Evolutionary conservation across 1,140 invertebrate species (phyloP), one percentile per base, ranked within the genome.

Genomic region (Trigoniulus corallinus): DNA sequence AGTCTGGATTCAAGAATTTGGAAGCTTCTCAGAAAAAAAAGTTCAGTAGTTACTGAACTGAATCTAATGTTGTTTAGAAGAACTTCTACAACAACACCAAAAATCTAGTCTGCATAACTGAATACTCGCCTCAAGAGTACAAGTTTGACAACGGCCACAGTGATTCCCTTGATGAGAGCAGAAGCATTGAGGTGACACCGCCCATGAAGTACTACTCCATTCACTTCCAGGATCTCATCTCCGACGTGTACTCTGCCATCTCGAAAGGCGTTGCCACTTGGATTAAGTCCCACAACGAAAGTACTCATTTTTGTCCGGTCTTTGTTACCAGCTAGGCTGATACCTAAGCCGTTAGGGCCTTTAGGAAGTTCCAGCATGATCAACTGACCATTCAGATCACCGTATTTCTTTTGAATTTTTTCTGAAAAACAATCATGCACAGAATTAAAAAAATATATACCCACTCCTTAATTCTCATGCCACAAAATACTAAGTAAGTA

Each of bases 151-250:
- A 74, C 70, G 26, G 79, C 78, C 44, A 83, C 83, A 3, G 82
- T 75, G 48, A 96, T 73, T 48, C 84, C 80, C 72, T 95, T 96
- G 64, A 97, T 96, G 58, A 95, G 82, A 0, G 88, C 87, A 1
- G 91, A 94, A 15, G 89, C 89, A 66, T 96, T 96, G 26, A 96
- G 73, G 67, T 97, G 92, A 72, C 89, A 94, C 63, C 91, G 73
- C 54, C 89, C 88, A 65, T 89, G 81, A n/a, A 98, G 68, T 12
- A 94, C 85, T 43, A 84, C 78, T 13, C 92, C 92, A 70, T 98
- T 98, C 34, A 92, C 84, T 75, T 97, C 92, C 12, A 97, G 70
- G 55, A 98, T 82, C 67, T 98, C 92, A 65, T 99, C 95, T 1
- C 93, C 94, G 25, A 95, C 78, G 61, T 80, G 73, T 1, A 99